These are phyloP conservation scores for Hippoglossus stenolepis DNA, from an alignment of 2,113 vertebrate species.

Conservation along the genomic window DNA sequence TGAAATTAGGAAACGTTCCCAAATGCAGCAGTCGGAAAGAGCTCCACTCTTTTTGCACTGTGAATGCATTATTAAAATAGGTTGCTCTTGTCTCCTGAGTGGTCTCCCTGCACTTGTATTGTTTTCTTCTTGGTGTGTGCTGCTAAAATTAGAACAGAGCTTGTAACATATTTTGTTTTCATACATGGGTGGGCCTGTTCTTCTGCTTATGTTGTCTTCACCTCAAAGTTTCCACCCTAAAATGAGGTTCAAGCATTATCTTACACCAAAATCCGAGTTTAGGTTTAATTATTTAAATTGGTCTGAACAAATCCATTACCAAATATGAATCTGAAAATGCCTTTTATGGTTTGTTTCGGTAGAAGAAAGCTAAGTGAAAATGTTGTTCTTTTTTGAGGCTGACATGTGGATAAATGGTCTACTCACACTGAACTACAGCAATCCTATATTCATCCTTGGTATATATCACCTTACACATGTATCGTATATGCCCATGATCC, in stretches of 20 bases:
- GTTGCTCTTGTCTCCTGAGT: conserved; percentile 58
- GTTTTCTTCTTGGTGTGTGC: conserved; percentile 30
- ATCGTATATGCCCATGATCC: too few species aligned
- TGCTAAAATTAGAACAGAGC: conserved; percentile 43
- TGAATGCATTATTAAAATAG: conserved; percentile 72
- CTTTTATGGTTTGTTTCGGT: background rate
- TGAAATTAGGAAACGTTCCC: conserved; percentile 57
- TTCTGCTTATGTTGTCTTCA: conserved; percentile 6
- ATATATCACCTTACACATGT: too few species aligned
- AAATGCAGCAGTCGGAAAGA: conserved; percentile 61
- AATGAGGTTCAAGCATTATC: conserved; percentile 12
- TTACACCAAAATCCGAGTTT: background rate
- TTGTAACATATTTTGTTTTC: conserved; percentile 49
- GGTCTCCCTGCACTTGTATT: conserved; percentile 43
- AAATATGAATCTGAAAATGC: background rate
- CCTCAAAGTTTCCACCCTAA: conserved; percentile 2
- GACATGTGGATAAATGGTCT: background rate
- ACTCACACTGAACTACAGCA: background rate
- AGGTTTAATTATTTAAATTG: background rate
- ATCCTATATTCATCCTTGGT: background rate
- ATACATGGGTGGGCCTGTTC: conserved; percentile 4
- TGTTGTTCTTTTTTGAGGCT: background rate
- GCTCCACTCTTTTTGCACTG: conserved; percentile 38
- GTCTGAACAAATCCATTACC: background rate
- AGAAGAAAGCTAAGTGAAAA: background rate